Evolutionary conservation across 2,113 vertebrate genomes (phyloP).

Genomic region (Cervus canadensis): DNA sequence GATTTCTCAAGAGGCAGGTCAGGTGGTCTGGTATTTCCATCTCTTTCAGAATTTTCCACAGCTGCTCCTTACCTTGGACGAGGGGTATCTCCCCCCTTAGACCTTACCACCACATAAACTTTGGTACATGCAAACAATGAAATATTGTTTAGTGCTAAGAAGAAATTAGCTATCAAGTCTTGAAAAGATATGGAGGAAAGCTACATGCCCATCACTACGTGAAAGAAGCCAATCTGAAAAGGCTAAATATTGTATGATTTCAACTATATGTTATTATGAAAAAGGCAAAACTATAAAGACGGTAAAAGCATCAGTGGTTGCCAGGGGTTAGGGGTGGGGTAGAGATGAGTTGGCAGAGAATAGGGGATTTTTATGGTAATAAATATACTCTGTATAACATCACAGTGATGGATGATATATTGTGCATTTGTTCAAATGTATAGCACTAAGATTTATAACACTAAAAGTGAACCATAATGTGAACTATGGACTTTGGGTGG

Average conservation of each 20-base stretch:
- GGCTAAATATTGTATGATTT: not conserved
- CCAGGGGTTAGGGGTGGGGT: not conserved
- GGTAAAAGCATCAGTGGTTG: not conserved
- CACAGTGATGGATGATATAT: not conserved
- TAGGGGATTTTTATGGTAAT: not conserved
- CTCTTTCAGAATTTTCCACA: no score
- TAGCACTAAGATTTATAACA: not conserved
- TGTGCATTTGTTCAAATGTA: not conserved
- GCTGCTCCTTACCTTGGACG: no score
- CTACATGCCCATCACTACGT: not conserved
- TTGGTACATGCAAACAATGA: not conserved
- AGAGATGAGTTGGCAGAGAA: not conserved
- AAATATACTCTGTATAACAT: not conserved
- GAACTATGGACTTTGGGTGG: not conserved
- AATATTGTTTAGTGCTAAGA: not conserved
- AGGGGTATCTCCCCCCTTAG: not conserved
- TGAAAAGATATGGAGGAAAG: not conserved
- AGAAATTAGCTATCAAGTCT: not conserved
- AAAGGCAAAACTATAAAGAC: not conserved
- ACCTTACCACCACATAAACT: not conserved
- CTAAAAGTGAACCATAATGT: not conserved
- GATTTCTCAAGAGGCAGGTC: no score
- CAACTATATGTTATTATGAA: not conserved
- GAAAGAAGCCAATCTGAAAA: not conserved
- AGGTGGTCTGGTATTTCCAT: no score